Conservation (phyloP, 2,888 invertebrate species). For the Pimpla rufipes region DNA sequence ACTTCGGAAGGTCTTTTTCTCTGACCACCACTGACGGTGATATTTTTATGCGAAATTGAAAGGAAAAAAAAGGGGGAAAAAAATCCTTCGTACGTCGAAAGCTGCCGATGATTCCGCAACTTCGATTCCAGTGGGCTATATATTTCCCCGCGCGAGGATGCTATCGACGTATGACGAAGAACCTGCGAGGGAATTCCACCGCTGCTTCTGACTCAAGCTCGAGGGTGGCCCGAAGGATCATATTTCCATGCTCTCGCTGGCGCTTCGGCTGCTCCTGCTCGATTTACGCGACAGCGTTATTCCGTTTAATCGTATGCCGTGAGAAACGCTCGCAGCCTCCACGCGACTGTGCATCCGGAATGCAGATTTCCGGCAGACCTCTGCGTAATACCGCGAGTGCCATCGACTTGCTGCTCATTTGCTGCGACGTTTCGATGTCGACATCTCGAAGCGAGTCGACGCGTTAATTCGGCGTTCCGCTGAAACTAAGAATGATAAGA, state of each 20-base stretch:
- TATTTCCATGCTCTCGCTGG: slow-evolving; percentile 19
- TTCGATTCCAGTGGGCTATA: background rate
- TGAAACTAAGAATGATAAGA: too few relatives aligned
- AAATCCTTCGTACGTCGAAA: background rate
- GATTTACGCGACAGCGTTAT: slow-evolving; percentile 34
- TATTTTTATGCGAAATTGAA: too few relatives aligned
- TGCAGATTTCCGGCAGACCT: background rate
- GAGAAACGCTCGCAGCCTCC: background rate
- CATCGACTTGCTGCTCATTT: background rate
- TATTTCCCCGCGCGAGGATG: slow-evolving; percentile 7
- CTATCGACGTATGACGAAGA: slow-evolving; percentile 21
- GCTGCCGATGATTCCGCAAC: background rate
- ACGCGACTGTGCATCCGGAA: background rate
- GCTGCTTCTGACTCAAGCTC: background rate
- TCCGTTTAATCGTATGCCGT: slow-evolving; percentile 21
- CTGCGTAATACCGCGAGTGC: background rate
- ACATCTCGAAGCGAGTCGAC: too few relatives aligned
- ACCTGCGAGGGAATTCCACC: slow-evolving; percentile 18
- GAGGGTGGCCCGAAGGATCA: background rate
- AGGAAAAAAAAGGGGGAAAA: background rate
- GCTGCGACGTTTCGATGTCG: too few relatives aligned
- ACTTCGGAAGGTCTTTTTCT: too few relatives aligned
- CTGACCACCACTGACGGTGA: too few relatives aligned
- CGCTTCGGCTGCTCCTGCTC: background rate
- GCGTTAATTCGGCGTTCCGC: too few relatives aligned